Percentiles rank a stretch among this genome's conserved stretches.
Conservation (phyloP, 2,797 vertebrate genomes). For the Lateolabrax maculatus region DNA sequence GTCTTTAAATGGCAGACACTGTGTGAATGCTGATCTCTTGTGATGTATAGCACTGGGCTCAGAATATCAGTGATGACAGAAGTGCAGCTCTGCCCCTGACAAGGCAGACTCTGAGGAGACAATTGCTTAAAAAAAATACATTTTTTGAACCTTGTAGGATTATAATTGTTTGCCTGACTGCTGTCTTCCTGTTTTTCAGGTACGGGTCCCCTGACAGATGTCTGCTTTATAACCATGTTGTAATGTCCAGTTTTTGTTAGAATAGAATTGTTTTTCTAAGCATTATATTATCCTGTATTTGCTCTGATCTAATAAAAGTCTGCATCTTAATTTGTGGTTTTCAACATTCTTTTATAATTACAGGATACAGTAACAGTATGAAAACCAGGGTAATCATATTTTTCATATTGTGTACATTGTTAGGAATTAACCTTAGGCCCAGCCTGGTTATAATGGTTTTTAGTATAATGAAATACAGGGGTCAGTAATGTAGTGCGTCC, state of each 20-base stretch:
- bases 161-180: neutral
- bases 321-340: neutral
- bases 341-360: neutral
- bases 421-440: too few relatives aligned
- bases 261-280: neutral
- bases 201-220: neutral
- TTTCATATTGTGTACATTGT: too few relatives aligned
- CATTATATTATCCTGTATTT: neutral
- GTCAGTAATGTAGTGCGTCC: too few relatives aligned
- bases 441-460: too few relatives aligned
- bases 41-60: conserved; percentile 82
- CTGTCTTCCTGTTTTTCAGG: conserved; percentile 28
- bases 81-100: conserved; percentile 77
- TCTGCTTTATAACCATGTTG: neutral
- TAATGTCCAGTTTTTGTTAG: neutral
- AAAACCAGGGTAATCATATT: neutral
- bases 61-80: conserved; percentile 58
- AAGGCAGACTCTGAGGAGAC: conserved; percentile 73
- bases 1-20: neutral
- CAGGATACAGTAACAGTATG: neutral
- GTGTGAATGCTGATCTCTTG: conserved; percentile 9
- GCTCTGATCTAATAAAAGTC: conserved; percentile 22
- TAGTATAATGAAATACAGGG: too few relatives aligned
- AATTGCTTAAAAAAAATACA: accelerated
- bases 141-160: accelerated